Conservation (phyloP, 2,888 invertebrate genomes). For the Leptinotarsa haldemani region DNA sequence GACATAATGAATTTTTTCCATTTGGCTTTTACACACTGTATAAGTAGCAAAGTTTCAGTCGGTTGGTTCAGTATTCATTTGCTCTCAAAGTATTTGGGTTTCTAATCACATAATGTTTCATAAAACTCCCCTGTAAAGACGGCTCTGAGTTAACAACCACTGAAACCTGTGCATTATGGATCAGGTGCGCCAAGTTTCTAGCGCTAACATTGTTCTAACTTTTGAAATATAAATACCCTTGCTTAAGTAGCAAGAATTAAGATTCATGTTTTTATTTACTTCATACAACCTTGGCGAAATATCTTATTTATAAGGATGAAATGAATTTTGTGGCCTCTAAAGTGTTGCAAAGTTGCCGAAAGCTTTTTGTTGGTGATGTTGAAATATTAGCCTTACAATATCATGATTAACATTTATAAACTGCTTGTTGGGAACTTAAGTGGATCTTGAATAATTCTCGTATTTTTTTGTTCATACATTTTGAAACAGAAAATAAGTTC, state of each 20-base stretch:
- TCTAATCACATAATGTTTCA: conserved; percentile 25
- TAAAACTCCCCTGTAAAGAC: conserved; percentile 48
- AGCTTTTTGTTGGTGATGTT: conserved; percentile 12
- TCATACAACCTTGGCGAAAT: conserved; percentile 15
- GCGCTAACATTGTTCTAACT: conserved; percentile 49
- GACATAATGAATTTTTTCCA: too few relatives aligned
- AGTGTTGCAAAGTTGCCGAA: conserved; percentile 23
- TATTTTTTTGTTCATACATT: not conserved
- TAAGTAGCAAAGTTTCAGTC: not conserved
- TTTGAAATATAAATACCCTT: conserved; percentile 45
- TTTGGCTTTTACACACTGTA: too few relatives aligned
- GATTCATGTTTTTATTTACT: conserved; percentile 39
- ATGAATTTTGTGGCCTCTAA: conserved; percentile 27
- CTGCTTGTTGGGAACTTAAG: not conserved
- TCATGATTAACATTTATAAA: not conserved
- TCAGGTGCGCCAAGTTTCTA: conserved; percentile 52
- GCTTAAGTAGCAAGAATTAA: conserved; percentile 38
- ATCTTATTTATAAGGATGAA: conserved; percentile 25
- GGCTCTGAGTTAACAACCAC: conserved; percentile 11
- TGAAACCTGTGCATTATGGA: conserved; percentile 57
- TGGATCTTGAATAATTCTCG: not conserved
- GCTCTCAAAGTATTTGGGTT: not conserved
- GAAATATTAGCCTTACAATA: conserved; percentile 1
- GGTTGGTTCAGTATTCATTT: not conserved
- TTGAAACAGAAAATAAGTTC: not conserved